A percentile compares a stretch with the other conserved stretches of the same genome.
These are phyloP conservation scores for Carcina quercana DNA, from an alignment of 2,888 invertebrate genomes.

Conservation along the genomic window DNA sequence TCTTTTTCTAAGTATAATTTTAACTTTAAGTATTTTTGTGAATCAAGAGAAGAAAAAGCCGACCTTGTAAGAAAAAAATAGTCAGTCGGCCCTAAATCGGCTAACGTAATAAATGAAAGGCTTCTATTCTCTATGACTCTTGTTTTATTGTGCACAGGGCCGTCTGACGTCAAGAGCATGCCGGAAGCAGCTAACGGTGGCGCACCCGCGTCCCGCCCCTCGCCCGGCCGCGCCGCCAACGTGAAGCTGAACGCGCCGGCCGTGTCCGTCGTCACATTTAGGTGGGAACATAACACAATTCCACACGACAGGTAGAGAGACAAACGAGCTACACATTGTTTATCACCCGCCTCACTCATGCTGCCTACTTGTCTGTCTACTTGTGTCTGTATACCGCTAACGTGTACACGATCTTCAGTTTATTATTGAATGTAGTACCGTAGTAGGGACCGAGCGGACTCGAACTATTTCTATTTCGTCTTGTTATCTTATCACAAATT, in stretches of 20 bases:
- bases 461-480: too few species aligned
- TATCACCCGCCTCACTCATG: slow-evolving; percentile 28
- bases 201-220: slow-evolving; percentile 33
- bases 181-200: slow-evolving; percentile 37
- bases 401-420: too few species aligned
- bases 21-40: too few species aligned
- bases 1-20: too few species aligned
- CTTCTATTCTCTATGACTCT: too few species aligned
- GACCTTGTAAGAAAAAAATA: too few species aligned
- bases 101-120: too few species aligned
- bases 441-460: too few species aligned
- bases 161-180: slow-evolving; percentile 20
- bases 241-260: slow-evolving; percentile 79
- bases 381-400: not conserved
- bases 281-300: slow-evolving; percentile 83
- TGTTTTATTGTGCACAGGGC: slow-evolving; percentile 1
- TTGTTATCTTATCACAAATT: too few species aligned
- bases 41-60: too few species aligned
- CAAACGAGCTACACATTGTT: slow-evolving; percentile 66
- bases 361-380: slow-evolving; percentile 8
- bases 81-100: too few species aligned
- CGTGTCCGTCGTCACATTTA: slow-evolving; percentile 93
- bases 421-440: too few species aligned
- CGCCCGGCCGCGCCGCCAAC: slow-evolving; percentile 62
- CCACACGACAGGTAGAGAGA: slow-evolving; percentile 79